Evolutionary conservation across 1,140 invertebrate genomes (phyloP).

Genomic region (Polypedilum vanderplanki): DNA sequence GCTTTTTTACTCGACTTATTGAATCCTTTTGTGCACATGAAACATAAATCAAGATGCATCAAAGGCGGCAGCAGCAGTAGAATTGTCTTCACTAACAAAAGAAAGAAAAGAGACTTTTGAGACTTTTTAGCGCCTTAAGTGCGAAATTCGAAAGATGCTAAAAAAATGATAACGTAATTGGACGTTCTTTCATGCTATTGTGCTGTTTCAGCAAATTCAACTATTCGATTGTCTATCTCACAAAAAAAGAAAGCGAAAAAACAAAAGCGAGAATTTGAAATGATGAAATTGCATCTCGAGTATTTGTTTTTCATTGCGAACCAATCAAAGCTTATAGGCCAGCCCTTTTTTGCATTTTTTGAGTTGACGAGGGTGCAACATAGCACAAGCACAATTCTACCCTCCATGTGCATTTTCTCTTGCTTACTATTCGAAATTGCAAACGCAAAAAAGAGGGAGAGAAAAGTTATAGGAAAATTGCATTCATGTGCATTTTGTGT

Average conservation of each 20-base stretch:
- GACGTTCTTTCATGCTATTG: no score
- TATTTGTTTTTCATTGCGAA: neutral
- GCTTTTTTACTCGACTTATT: neutral
- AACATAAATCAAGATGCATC: conserved; percentile 24
- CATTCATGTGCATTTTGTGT: neutral
- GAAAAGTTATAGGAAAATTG: neutral
- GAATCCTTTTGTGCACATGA: neutral
- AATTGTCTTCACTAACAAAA: neutral
- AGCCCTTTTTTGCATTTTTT: conserved; percentile 8
- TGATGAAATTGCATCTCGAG: neutral
- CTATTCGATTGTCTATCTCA: no score
- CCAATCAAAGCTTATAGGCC: conserved; percentile 16
- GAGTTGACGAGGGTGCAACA: neutral
- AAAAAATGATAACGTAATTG: conserved; percentile 23
- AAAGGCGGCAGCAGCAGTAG: neutral
- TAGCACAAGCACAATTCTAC: neutral
- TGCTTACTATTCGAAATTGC: neutral
- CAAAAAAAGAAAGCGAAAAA: no score
- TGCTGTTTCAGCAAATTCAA: no score
- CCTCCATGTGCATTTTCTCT: neutral
- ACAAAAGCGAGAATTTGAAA: neutral
- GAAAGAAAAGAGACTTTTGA: neutral
- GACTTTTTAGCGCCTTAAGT: conserved; percentile 25
- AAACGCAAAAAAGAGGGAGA: neutral
- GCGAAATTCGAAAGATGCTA: neutral